A percentile compares a stretch with the other conserved stretches of the same genome.
Conservation (phyloP, 92 coral and sea anemone species). For the Zoanthus sociatus region DNA sequence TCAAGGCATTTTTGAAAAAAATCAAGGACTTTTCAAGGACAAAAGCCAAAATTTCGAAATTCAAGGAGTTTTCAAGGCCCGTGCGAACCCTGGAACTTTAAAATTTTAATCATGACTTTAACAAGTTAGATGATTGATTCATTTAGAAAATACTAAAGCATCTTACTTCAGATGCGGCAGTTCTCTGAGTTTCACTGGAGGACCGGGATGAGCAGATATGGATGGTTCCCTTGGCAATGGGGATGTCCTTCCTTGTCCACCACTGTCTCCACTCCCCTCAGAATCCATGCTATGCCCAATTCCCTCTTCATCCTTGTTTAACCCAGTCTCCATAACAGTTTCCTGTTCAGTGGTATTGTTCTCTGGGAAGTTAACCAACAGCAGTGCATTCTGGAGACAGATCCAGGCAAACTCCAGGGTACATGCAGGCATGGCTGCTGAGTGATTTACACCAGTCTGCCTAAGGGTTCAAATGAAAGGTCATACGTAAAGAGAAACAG, state of each 20-base stretch:
- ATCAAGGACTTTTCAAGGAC: no score
- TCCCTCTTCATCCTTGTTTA: slow-evolving; percentile 65
- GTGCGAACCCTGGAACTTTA: no score
- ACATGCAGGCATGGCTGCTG: slow-evolving; percentile 99
- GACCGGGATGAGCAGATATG: slow-evolving; percentile 94
- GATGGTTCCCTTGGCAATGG: slow-evolving; percentile 72
- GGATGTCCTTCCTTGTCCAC: slow-evolving; percentile 64
- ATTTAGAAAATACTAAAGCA: background rate
- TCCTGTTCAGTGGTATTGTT: slow-evolving; percentile 53
- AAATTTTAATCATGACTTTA: no score
- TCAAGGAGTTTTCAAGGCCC: no score
- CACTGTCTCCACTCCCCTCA: slow-evolving; percentile 69
- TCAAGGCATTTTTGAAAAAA: no score
- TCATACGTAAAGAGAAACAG: background rate
- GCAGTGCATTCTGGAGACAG: slow-evolving; percentile 94
- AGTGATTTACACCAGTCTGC: slow-evolving; percentile 75
- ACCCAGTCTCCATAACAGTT: slow-evolving; percentile 62
- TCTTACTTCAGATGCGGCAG: slow-evolving; percentile 87
- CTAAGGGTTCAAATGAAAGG: slow-evolving; percentile 19
- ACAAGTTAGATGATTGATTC: background rate
- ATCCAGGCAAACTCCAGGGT: slow-evolving; percentile 92
- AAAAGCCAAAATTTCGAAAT: no score
- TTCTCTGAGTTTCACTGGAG: slow-evolving; percentile 94
- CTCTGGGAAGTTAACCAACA: slow-evolving; percentile 76
- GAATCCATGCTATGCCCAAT: slow-evolving; percentile 66